Conservation (phyloP, 2,113 vertebrate species). For the Pterophyllum scalare region DNA sequence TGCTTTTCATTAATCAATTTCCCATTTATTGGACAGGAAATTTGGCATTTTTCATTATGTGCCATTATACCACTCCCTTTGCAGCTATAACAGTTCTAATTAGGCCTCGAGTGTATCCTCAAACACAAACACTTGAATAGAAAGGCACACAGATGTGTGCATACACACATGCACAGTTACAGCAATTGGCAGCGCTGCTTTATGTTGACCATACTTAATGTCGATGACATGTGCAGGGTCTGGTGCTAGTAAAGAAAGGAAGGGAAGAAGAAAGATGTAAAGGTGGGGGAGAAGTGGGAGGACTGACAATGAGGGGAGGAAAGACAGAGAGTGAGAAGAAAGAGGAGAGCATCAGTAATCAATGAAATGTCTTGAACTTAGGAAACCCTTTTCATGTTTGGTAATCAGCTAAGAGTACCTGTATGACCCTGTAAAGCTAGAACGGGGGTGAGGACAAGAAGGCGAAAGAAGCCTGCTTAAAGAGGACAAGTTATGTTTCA, state of each 20-base stretch:
- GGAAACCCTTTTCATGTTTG: conserved; percentile 81
- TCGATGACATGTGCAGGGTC: conserved; percentile 24
- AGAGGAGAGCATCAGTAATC: conserved; percentile 59
- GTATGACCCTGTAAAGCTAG: conserved; percentile 54
- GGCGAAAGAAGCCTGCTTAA: conserved; percentile 6
- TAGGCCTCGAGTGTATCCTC: conserved; percentile 92
- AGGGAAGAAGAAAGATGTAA: background rate
- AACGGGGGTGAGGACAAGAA: conserved; percentile 20
- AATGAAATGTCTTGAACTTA: conserved; percentile 77
- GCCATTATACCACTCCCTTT: conserved; percentile 92
- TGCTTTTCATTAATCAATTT: conserved; percentile 99
- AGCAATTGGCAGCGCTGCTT: conserved; percentile 33
- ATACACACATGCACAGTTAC: conserved; percentile 17
- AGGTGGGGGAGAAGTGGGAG: conserved; percentile 17
- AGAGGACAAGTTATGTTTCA: background rate
- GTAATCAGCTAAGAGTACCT: conserved; percentile 74
- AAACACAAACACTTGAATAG: conserved; percentile 87
- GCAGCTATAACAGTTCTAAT: conserved; percentile 95
- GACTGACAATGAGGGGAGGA: conserved; percentile 67
- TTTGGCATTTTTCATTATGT: conserved; percentile 98
- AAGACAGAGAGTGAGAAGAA: conserved; percentile 65
- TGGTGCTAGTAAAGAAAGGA: conserved; percentile 15
- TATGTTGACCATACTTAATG: conserved; percentile 48
- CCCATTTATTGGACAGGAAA: conserved; percentile 97
- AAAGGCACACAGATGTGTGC: conserved; percentile 47